Base-by-base conservation (phyloP, 2,888 invertebrate species). In the Limnephilus lunatus region DNA sequence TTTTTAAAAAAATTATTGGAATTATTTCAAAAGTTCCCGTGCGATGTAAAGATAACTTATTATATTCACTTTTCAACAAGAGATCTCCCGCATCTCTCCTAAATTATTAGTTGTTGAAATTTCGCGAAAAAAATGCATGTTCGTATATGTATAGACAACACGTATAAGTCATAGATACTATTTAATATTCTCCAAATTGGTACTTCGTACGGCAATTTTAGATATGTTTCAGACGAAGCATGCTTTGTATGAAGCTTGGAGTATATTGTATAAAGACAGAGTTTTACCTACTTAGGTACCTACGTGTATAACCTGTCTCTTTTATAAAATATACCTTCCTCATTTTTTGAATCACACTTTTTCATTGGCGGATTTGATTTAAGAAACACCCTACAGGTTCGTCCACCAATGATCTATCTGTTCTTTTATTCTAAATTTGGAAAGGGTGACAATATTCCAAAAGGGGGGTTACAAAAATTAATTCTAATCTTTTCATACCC, bases 371-470 rank as follows among this genome's bases (percentile, higher is more conserved):
- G 68, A 25, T 68, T 68, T 68, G 9, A 25, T 68, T n/a, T 9
- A n/a, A 32, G 35, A 35, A 25, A 19, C 83, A 39, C 35, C 83
- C 83, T 7, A 83, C 15, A 35, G 35, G 83, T 12, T 32, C 83
- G 25, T 83, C 35, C 19, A 35, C 5, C 15, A 83, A 35, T 83
- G 25, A 35, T 25, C 5, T 83, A 35, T 25, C 5, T 83, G 19
- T 83, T 39, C 32, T 25, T 35, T 32, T 15, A 83, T 83, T 83
- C 12, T 1, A 19, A 25, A 11, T 25, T 35, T 39, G 12, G 35
- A 83, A 39, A 83, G 83, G 83, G 83, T 83, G 83, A 32, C 83
- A 83, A 25, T 83, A 11, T 83, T 83, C 15, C 25, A 83, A 35
- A 83, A 32, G 14, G 25, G 83, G 83, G 35, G 15, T 32, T 32